These are phyloP conservation scores for Copidosoma aretas DNA, from an alignment of 2,888 invertebrate genomes.

Conservation along the genomic window DNA sequence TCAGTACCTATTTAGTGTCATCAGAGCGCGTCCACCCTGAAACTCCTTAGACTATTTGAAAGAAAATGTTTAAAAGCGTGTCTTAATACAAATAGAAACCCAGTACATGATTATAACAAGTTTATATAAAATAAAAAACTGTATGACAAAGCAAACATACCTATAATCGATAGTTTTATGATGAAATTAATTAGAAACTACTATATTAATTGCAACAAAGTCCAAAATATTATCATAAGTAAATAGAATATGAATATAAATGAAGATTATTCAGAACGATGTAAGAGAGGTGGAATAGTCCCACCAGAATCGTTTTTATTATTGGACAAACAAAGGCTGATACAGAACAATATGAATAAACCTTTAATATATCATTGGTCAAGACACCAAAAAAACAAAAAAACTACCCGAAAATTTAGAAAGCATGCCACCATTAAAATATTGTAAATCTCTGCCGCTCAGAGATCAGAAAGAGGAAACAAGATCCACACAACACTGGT, in stretches of 20 bases:
- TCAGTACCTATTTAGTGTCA: conserved; percentile 28
- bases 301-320: conserved; percentile 9
- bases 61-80: conserved; percentile 32
- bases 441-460: too few species aligned
- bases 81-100: conserved; percentile 10
- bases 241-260: not conserved
- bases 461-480: too few species aligned
- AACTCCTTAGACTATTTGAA: conserved; percentile 15
- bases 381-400: not conserved
- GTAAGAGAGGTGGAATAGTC: not conserved
- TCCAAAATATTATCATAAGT: not conserved
- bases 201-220: not conserved
- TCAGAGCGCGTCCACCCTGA: not conserved
- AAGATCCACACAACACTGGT: too few species aligned
- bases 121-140: conserved; percentile 23
- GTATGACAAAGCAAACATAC: conserved; percentile 29
- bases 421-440: too few species aligned
- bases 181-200: conserved; percentile 32
- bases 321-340: conserved; percentile 4
- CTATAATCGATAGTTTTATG: conserved; percentile 33
- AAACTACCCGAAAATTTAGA: too few species aligned
- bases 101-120: conserved; percentile 15
- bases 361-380: not conserved
- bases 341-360: not conserved
- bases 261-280: not conserved